Base-by-base conservation (phyloP, 2,797 vertebrate genomes). In the Pipistrellus pygmaeus region DNA sequence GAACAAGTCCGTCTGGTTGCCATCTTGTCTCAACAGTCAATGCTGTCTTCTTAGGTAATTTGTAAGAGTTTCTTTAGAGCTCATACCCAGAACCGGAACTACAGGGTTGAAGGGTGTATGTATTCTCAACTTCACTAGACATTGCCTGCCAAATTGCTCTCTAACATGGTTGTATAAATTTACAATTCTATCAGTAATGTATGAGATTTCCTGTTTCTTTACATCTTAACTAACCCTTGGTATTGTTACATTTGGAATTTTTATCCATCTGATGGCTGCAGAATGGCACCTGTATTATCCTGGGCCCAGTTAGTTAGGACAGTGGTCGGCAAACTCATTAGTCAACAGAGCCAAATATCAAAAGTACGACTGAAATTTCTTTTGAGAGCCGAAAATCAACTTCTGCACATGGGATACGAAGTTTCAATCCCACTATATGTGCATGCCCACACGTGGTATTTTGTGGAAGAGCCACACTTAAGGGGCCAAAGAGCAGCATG, bases 131-230 rank as follows among this genome's bases (percentile, higher is more conserved):
- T 95, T 94, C 18, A 78, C 46, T 76, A 80, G 75, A 30, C 83
- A 76, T 51, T 62, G 2, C 62, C 64, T 83, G 64, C 69, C 82
- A 92, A 80, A 71, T 51, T 85, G 66, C 66, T 89, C 76, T 90
- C 69, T 81, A 85, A 94, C 78, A 83, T 91, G 64, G 12, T 83
- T 84, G 14, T 82, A 32, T 84, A 89, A 89, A 93, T 93, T 87
- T 93, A 66, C 23, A 87, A 5, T 77, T 14, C 27, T 64, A 44
- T 92, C 77, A 95, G 14, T n/a, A 86, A 51, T 71, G 10, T 78
- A 30, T 60, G 21, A 72, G 48, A 57, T 85, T 90, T 85, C 80
- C 20, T 57, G 2, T 85, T 82, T 35, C 72, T 93, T 92, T 93
- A 88, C 21, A 51, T 91, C 57, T 55, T 55, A 57, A 92, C n/a